Percentiles rank a stretch among this genome's conserved stretches.
These are phyloP conservation scores for Stenoptilia bipunctidactyla DNA, from an alignment of 2,888 invertebrate species.

Conservation along the genomic window DNA sequence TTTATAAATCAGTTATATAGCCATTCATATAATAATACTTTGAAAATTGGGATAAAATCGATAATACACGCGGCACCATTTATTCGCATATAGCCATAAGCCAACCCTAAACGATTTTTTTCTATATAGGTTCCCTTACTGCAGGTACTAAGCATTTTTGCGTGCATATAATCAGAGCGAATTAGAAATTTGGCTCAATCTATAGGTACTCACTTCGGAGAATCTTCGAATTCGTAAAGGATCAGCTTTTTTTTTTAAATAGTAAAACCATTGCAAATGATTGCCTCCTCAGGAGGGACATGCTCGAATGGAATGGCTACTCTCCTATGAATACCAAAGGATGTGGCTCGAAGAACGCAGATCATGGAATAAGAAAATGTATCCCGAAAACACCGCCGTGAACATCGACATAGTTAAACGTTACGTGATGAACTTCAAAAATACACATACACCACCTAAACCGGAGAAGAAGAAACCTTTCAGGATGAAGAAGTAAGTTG, in stretches of 20 bases:
- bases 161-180: too few relatives aligned
- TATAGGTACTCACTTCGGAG: too few relatives aligned
- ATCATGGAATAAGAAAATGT: conserved; percentile 65
- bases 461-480: conserved; percentile 58
- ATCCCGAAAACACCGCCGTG: conserved; percentile 51
- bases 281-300: conserved; percentile 39
- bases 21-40: too few relatives aligned
- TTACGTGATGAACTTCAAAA: conserved; percentile 58
- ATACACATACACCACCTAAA: conserved; percentile 46
- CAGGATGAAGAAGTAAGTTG: conserved; percentile 58
- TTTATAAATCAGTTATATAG: too few relatives aligned
- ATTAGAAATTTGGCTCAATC: too few relatives aligned
- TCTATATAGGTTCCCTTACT: too few relatives aligned
- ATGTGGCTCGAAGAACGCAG: conserved; percentile 71
- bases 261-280: neutral
- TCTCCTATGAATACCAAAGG: conserved; percentile 70
- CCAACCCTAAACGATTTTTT: too few relatives aligned
- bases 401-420: conserved; percentile 57
- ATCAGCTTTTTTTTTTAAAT: too few relatives aligned
- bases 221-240: conserved; percentile 3
- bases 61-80: too few relatives aligned
- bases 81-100: too few relatives aligned
- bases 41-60: too few relatives aligned
- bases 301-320: conserved; percentile 51
- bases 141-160: too few relatives aligned